Conservation (phyloP, 2,888 invertebrate genomes). For the Stramonita haemastoma region DNA sequence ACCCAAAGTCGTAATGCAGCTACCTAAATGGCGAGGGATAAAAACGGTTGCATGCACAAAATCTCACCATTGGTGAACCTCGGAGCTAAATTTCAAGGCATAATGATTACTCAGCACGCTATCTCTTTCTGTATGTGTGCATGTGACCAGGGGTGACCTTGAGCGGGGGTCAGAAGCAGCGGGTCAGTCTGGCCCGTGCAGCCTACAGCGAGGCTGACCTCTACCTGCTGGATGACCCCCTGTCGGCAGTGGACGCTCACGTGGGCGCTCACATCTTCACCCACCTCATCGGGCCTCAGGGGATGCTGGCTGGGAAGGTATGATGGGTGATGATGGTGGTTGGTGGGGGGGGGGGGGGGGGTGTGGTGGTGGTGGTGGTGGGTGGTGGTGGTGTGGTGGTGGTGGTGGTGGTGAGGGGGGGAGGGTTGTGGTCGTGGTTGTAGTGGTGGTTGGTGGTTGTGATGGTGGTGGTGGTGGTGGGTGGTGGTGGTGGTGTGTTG, state of each 20-base stretch:
- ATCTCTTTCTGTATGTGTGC: not conserved
- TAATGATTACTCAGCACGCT: no score
- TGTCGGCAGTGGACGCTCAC: constrained; percentile 77
- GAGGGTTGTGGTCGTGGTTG: no score
- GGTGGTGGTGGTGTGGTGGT: no score
- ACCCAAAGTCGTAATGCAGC: no score
- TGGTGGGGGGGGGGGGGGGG: not conserved
- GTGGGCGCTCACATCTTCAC: constrained; percentile 77
- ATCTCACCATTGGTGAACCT: no score
- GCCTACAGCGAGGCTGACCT: constrained; percentile 74
- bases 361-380: not conserved
- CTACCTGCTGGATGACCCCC: constrained; percentile 77
- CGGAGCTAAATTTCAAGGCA: no score
- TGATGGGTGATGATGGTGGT: not conserved
- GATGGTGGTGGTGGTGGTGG: no score
- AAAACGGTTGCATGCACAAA: no score
- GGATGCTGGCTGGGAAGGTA: constrained; percentile 73
- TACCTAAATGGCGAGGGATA: no score
- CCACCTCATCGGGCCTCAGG: constrained; percentile 73
- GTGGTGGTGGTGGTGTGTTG: no score
- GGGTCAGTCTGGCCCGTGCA: constrained; percentile 75
- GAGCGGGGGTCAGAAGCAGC: constrained; percentile 76
- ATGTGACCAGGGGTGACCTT: constrained; percentile 76
- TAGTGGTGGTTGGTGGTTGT: no score
- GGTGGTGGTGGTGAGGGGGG: no score